Evolutionary conservation across 2,797 vertebrate genomes (phyloP).

Genomic region (Poeciliopsis paucimaculata): DNA sequence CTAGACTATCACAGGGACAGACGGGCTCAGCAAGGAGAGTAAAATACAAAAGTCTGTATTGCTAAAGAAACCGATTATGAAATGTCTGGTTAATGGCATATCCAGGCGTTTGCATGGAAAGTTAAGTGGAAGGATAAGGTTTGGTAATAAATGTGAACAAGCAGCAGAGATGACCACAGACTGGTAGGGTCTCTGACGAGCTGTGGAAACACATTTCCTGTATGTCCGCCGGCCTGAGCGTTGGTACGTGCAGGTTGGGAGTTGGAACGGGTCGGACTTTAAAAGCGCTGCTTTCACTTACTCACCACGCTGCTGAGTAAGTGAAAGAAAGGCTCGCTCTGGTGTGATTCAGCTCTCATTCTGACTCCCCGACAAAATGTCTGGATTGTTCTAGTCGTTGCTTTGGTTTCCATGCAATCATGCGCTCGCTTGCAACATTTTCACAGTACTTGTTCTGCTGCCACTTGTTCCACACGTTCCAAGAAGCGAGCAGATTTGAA

Average conservation of each 20-base stretch:
- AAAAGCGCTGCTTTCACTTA: neutral
- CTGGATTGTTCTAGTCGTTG: neutral
- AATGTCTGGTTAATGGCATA: neutral
- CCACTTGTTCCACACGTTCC: neutral
- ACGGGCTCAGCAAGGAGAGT: neutral
- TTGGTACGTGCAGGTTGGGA: neutral
- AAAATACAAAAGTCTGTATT: neutral
- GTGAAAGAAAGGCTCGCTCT: neutral
- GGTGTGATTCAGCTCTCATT: neutral
- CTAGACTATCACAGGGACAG: neutral
- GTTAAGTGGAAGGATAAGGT: no score
- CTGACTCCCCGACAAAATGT: no score
- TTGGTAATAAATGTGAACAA: no score
- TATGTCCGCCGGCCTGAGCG: neutral
- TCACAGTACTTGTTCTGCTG: neutral
- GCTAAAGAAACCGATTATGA: neutral
- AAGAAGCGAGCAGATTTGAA: neutral
- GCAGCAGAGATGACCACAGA: no score
- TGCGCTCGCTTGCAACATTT: neutral
- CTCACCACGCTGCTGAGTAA: neutral
- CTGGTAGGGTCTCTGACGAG: no score
- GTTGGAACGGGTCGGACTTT: neutral
- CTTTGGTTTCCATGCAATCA: neutral
- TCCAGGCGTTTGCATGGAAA: no score
- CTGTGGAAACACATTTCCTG: neutral